Evolutionary conservation across 2,888 invertebrate species (phyloP), one percentile per base, ranked within the genome.

Genomic region (Erannis defoliaria): DNA sequence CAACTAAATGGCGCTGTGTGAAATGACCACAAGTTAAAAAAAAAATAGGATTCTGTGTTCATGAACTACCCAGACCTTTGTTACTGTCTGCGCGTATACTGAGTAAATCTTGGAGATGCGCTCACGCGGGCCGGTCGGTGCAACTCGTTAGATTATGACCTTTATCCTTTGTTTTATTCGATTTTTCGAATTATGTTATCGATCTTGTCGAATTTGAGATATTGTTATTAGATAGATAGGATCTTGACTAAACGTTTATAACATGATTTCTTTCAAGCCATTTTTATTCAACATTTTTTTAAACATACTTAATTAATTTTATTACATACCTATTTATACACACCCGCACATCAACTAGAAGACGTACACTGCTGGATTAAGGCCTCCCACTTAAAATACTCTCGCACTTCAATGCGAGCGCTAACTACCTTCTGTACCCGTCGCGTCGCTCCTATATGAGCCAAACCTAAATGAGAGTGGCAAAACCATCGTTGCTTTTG

Each of bases 101-200:
- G 0, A 2, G 18, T 12, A 14, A 23, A 45, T 29, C 26, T 16
- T 26, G 4, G 26, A 45, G 43, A 26, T 45, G 43, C 43, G 78
- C 79, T 64, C 43, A 76, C 74, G 75, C 73, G 67, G 73, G 63
- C 48, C 67, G 66, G 70, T 64, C 75, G 75, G 74, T 73, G 76
- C 71, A 63, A 68, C 70, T 78, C 73, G 72, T 78, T 76, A 81
- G 77, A 76, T 76, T 74, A 67, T 71, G 62, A 73, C 71, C 75
- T 77, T 73, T 76, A 72, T 67, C 69, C 58, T 67, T 55, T 66
- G 64, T 64, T 62, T 46, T 66, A 50, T 68, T 51, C 26, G 12
- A 51, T 51, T 50, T 55, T 51, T 61, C 31, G 53, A 51, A 50
- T 50, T 55, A 40, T 55, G 40, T 58, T 64, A 60, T 74, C 53